Evolutionary conservation across 2,797 vertebrate genomes (phyloP), one percentile per base, ranked within the genome.

Genomic region (Acipenser ruthenus): DNA sequence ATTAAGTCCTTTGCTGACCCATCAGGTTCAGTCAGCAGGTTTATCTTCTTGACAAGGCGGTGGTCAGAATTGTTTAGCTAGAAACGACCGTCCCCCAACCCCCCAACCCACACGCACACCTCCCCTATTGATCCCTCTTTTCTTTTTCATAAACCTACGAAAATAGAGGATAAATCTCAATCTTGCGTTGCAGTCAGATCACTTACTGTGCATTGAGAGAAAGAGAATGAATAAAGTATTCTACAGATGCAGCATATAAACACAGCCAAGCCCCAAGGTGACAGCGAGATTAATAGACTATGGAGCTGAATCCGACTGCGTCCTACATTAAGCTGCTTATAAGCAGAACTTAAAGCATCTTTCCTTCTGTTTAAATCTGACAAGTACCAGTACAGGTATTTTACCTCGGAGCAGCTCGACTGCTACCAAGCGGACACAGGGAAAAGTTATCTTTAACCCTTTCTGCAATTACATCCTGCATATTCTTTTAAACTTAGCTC

Each of bases 161-260:
- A 37, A 37, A 37, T 37, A 37, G 37, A 37, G 37, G 80, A 86
- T 77, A 73, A 80, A 81, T 80, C 81, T 85, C 83, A 82, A 83
- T 84, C 81, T 81, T 75, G 47, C 82, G 77, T 78, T 82, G 73
- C 78, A 85, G 80, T 82, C 78, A 78, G 76, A 82, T 78, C 77
- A 83, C 82, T 83, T 84, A 78, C 80, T 79, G 85, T 81, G 72
- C 62, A 79, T 73, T 65, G 72, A 70, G 72, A 79, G 74, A 77
- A 37, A 37, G 37, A 37, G 37, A 80, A 83, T 76, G 79, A 83
- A 80, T 78, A 80, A 81, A 81, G 76, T 74, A 76, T 80, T 77
- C 78, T 78, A 66, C 73, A 75, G 82, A 74, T 75, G 70, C 68
- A 70, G 62, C 75, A 23, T 64, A 73, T 78, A 77, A 78, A 74